A percentile compares a stretch with the other conserved stretches of the same genome.
Evolutionary conservation across 92 coral and sea anemone species (phyloP).

Genomic region (Scolanthus callimorphus): DNA sequence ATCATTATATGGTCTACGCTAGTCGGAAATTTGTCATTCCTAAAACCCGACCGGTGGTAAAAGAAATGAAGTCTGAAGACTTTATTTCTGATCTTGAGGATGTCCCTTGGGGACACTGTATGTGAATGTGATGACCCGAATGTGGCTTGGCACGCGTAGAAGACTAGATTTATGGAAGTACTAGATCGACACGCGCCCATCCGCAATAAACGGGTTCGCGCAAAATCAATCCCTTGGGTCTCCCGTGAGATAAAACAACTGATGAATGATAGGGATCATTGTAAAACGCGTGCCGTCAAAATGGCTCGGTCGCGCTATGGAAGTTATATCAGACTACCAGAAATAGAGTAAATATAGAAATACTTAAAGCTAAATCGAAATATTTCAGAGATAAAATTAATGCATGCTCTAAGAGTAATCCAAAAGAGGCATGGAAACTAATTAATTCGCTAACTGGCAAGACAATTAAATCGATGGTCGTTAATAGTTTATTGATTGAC

Average conservation of each 20-base stretch:
- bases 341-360: slow-evolving; percentile 31
- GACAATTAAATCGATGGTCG: neutral
- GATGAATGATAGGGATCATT: slow-evolving; percentile 2
- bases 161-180: slow-evolving; percentile 11
- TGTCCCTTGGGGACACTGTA: slow-evolving; percentile 10
- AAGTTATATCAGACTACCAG: slow-evolving; percentile 19
- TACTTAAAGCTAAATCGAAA: slow-evolving; percentile 28
- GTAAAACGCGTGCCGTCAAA: slow-evolving; percentile 10
- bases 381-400: slow-evolving; percentile 26
- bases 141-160: slow-evolving; percentile 24
- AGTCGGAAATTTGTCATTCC: slow-evolving; percentile 12
- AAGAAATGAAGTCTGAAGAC: no score
- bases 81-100: slow-evolving; percentile 15
- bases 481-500: neutral
- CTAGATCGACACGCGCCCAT: slow-evolving; percentile 25
- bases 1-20: slow-evolving; percentile 15
- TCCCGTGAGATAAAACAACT: slow-evolving; percentile 4
- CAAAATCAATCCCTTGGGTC: neutral
- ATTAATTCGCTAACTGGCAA: neutral
- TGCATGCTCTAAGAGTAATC: slow-evolving; percentile 10
- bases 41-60: slow-evolving; percentile 1
- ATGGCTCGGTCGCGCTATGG: slow-evolving; percentile 25
- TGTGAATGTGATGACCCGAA: slow-evolving; percentile 6
- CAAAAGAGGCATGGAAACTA: neutral
- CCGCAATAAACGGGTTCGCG: slow-evolving; percentile 6